Conservation (phyloP, 2,888 invertebrate species). For the Anoncus sp. region DNA sequence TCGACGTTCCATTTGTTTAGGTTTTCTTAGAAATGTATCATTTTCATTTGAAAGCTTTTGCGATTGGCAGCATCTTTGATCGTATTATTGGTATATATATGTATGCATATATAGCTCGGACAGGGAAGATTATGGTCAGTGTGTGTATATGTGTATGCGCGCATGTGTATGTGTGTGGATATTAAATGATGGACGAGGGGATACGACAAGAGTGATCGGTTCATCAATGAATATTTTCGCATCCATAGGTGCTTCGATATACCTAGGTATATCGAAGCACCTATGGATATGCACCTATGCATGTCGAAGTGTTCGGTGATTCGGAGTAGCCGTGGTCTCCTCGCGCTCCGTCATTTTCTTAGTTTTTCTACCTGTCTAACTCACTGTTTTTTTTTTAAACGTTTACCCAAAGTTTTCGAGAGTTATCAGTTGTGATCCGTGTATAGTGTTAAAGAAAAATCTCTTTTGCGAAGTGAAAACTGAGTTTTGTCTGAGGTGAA, state of each 20-base stretch:
- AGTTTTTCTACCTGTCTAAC: not conserved
- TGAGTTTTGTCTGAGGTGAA: too few relatives aligned
- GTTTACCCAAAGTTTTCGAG: too few relatives aligned
- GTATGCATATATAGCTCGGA: too few relatives aligned
- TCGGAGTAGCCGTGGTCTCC: not conserved
- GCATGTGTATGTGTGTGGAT: constrained; percentile 12
- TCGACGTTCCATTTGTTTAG: not conserved
- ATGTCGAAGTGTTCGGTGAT: not conserved
- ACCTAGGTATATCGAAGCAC: constrained; percentile 7
- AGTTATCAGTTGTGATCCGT: too few relatives aligned
- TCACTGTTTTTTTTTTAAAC: too few relatives aligned
- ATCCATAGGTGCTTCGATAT: constrained; percentile 29
- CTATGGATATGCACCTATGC: constrained; percentile 15
- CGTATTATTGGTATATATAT: too few relatives aligned
- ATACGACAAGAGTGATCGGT: constrained; percentile 39
- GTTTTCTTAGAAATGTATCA: constrained; percentile 1
- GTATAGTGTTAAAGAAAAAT: too few relatives aligned
- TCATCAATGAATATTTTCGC: constrained; percentile 20
- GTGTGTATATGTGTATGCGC: not conserved
- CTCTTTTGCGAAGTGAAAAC: too few relatives aligned
- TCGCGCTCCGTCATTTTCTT: not conserved
- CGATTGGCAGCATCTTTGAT: not conserved
- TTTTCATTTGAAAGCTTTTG: constrained; percentile 3
- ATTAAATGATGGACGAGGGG: constrained; percentile 39
- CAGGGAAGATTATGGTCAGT: too few relatives aligned